Evolutionary conservation across 2,113 vertebrate species (phyloP).

Genomic region (Podilymbus podiceps): DNA sequence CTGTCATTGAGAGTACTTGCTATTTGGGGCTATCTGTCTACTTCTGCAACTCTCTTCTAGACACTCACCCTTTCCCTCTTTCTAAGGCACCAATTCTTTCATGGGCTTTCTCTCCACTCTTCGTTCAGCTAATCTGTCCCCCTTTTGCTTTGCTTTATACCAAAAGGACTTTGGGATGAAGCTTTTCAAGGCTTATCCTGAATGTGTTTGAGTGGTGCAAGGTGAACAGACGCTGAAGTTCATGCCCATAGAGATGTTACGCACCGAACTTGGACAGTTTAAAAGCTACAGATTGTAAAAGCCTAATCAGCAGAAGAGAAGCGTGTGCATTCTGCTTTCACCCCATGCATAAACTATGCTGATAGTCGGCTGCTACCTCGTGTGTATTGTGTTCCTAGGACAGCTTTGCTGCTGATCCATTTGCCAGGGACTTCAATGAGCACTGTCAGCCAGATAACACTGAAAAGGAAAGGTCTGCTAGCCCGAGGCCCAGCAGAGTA

Average conservation of each 20-base stretch:
- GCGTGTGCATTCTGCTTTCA: neutral
- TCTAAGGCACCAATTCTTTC: neutral
- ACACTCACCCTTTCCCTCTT: neutral
- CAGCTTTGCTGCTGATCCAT: neutral
- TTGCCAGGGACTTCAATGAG: neutral
- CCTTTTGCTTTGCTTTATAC: neutral
- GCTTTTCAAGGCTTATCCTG: neutral
- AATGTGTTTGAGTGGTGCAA: neutral
- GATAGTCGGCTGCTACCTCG: neutral
- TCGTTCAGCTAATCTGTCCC: fast-evolving
- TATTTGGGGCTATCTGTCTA: neutral
- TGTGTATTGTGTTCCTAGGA: neutral
- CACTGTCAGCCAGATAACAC: neutral
- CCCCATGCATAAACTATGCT: neutral
- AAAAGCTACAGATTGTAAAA: neutral
- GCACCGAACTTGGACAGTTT: neutral
- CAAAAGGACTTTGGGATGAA: neutral
- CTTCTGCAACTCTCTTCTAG: neutral
- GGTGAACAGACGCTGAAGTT: neutral
- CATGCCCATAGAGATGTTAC: neutral
- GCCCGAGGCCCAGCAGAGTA: neutral
- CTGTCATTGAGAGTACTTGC: neutral
- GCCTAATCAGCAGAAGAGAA: neutral
- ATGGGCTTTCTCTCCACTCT: neutral
- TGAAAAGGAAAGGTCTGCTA: neutral